These are phyloP conservation scores for Eulimnadia texana DNA, from an alignment of 1,140 invertebrate species.

Conservation along the genomic window DNA sequence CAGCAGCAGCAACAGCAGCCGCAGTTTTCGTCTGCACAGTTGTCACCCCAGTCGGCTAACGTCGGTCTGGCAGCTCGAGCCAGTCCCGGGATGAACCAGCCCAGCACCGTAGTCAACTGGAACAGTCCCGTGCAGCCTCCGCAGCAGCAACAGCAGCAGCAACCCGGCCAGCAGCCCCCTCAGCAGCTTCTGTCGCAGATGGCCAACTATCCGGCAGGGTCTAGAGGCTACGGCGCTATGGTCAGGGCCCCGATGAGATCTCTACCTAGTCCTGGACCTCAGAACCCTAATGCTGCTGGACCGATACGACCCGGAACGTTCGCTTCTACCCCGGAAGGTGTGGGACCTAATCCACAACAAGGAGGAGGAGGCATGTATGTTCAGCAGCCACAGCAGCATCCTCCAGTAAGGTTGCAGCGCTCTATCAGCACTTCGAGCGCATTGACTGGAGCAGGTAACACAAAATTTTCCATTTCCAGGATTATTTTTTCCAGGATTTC, in stretches of 20 bases:
- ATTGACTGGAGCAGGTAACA: constrained; percentile 13
- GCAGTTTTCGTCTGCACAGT: not conserved
- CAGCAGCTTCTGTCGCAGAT: constrained; percentile 19
- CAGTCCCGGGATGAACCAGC: constrained; percentile 13
- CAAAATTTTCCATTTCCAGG: constrained; percentile 1
- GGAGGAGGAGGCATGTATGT: constrained; percentile 9
- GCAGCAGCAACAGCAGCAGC: constrained; percentile 19
- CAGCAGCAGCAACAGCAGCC: constrained; percentile 14
- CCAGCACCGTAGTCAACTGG: constrained; percentile 8
- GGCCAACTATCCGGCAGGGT: constrained; percentile 8
- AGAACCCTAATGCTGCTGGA: constrained; percentile 16
- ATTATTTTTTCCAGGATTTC: not conserved
- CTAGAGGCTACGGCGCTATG: constrained; percentile 9
- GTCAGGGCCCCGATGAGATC: constrained; percentile 1
- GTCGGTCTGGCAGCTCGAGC: constrained; percentile 8
- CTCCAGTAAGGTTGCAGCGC: constrained; percentile 43
- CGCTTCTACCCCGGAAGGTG: not conserved
- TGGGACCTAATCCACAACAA: not conserved
- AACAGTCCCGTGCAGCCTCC: not conserved
- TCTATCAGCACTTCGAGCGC: constrained; percentile 35
- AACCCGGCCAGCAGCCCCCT: constrained; percentile 20
- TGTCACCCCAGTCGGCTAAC: constrained; percentile 10
- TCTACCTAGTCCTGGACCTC: not conserved
- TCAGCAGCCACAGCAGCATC: constrained; percentile 16
- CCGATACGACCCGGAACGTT: constrained; percentile 6